A percentile compares a stretch with the other conserved stretches of the same genome.
phyloP scores from a whole-genome alignment of 2,113 vertebrate species.

The Dunckerocampus dactyliophorus region DNA sequence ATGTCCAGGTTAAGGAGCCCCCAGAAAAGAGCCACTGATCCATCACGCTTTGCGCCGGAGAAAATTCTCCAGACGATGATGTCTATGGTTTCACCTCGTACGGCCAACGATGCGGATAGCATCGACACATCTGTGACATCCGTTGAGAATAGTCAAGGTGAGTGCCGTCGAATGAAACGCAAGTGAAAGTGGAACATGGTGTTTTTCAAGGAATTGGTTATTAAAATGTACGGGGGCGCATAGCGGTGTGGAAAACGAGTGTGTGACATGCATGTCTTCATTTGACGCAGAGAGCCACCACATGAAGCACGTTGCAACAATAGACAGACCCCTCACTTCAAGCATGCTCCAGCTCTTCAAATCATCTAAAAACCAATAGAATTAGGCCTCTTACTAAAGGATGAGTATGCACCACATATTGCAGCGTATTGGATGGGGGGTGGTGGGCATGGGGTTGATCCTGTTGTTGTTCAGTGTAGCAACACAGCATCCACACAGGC shows the following conservation, averaged over 20 bases:
- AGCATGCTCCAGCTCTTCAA: neutral
- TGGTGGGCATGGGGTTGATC: constrained; percentile 31
- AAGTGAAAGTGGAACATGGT: neutral
- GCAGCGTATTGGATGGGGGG: constrained; percentile 9
- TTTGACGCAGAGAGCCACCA: constrained; percentile 57
- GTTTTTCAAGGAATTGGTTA: neutral
- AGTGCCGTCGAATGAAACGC: constrained; percentile 28
- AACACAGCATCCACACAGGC: neutral
- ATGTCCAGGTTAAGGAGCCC: constrained; percentile 14
- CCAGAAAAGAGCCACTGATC: constrained; percentile 49
- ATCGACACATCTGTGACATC: constrained; percentile 43
- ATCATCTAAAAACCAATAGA: neutral
- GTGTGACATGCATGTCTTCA: neutral
- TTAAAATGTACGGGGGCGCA: neutral
- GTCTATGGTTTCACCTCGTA: constrained; percentile 56
- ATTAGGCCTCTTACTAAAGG: constrained; percentile 24
- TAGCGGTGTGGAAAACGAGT: neutral
- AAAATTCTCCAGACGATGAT: constrained; percentile 61
- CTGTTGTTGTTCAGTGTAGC: constrained; percentile 38
- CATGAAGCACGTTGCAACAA: constrained; percentile 54
- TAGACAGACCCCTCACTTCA: constrained; percentile 27
- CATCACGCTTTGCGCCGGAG: constrained; percentile 41
- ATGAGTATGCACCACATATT: constrained; percentile 25
- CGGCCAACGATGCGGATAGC: constrained; percentile 49
- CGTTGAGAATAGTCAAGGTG: constrained; percentile 66